A percentile compares a stretch with the other conserved stretches of the same genome.
Evolutionary conservation across 1,140 invertebrate species (phyloP).

Genomic region (Pseudomyrmex gracilis): DNA sequence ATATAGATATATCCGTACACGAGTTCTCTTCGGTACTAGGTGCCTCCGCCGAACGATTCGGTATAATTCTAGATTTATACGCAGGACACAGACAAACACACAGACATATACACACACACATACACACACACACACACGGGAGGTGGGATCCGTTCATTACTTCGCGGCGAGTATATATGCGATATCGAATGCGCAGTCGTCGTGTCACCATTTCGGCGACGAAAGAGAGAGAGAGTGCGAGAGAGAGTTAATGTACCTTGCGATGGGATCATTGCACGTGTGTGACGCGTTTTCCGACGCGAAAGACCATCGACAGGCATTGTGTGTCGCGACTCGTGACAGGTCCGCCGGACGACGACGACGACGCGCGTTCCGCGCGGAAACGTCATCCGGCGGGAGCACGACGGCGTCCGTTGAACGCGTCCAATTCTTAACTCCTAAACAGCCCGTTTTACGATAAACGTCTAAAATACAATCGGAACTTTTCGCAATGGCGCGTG

Average conservation of each 20-base stretch:
- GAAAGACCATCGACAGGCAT: constrained; percentile 28
- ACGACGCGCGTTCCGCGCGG: not conserved
- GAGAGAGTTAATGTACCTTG: constrained; percentile 61
- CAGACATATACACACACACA: constrained; percentile 39
- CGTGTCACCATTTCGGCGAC: constrained; percentile 64
- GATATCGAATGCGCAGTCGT: constrained; percentile 64
- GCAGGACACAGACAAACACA: not conserved
- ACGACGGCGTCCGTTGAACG: constrained; percentile 4
- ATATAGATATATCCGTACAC: constrained; percentile 83
- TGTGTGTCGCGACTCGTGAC: constrained; percentile 7
- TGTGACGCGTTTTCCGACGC: constrained; percentile 21
- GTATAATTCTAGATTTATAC: constrained; percentile 74
- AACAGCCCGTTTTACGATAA: constrained; percentile 55
- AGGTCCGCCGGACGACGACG: not conserved
- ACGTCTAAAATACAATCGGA: constrained; percentile 70
- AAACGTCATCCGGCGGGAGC: not conserved
- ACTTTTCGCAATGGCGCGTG: constrained; percentile 18
- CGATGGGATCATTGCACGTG: constrained; percentile 72
- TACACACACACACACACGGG: constrained; percentile 70
- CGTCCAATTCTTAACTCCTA: constrained; percentile 64
- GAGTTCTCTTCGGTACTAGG: constrained; percentile 75
- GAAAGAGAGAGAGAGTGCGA: not conserved
- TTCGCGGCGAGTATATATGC: constrained; percentile 66
- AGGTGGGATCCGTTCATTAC: constrained; percentile 69
- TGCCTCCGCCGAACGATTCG: constrained; percentile 66